Percentiles rank a stretch among this genome's conserved stretches.
Conservation (phyloP, 2,888 invertebrate genomes). For the Ornithoptera alexandrae region DNA sequence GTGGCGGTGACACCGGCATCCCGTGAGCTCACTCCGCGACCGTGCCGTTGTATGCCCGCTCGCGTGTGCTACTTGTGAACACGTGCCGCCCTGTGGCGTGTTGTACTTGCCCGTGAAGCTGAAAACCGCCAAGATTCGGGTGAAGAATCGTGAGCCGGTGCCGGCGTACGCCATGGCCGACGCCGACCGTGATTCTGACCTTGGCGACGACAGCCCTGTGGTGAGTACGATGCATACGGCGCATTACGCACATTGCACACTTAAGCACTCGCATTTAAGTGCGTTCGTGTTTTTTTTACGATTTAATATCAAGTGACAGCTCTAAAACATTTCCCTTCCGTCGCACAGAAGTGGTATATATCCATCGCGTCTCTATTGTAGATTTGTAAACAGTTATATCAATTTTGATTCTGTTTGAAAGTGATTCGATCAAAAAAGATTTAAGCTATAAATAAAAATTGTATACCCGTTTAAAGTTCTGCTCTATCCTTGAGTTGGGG, state of each 20-base stretch:
- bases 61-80: slow-evolving; percentile 44
- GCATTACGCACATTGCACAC: background rate
- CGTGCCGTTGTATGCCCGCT: slow-evolving; percentile 30
- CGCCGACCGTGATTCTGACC: slow-evolving; percentile 84
- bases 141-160: slow-evolving; percentile 92
- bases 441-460: too few species aligned
- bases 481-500: too few species aligned
- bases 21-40: slow-evolving; percentile 31
- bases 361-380: too few species aligned
- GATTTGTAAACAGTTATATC: too few species aligned
- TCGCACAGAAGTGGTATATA: background rate
- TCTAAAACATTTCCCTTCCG: background rate
- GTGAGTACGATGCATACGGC: slow-evolving; percentile 73
- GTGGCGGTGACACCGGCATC: slow-evolving; percentile 54
- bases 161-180: slow-evolving; percentile 91
- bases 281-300: background rate
- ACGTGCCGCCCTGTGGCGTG: slow-evolving; percentile 56
- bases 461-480: too few species aligned
- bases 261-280: background rate
- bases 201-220: slow-evolving; percentile 87
- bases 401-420: too few species aligned
- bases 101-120: slow-evolving; percentile 50
- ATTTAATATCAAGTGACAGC: background rate
- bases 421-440: too few species aligned
- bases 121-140: slow-evolving; percentile 88